Base-by-base conservation (phyloP, 2,888 invertebrate species). In the Fragum sueziense region DNA sequence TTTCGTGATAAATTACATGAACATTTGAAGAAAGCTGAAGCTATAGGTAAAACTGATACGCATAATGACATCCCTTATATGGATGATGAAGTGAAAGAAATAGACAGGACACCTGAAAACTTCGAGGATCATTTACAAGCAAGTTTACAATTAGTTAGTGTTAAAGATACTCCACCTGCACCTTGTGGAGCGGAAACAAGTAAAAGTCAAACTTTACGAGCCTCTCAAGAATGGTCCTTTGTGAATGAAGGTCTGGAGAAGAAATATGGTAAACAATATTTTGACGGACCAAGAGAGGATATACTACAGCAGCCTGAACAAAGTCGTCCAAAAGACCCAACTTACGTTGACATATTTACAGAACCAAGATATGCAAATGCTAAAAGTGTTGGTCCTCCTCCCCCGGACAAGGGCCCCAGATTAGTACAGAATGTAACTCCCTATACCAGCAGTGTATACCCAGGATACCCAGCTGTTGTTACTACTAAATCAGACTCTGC, bases 171-270 rank as follows among this genome's bases (percentile, higher is more conserved):
- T 7, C 27, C 75, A 22, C 41, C 70, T 17, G 59, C 67, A 54
- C 47, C 47, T 47, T 47, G 47, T 14, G 17, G 47, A 20, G n/a
- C 3, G 3, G 47, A 4, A 9, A 4, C 47, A 20, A 47, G n/a
- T 20, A 47, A 47, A 14, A 47, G 47, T n/a, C 47, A 47, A 47
- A 47, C 47, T 47, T 25, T 79, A 29, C 72, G 70, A 41, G 65
- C 70, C 0, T 87, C 86, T 0, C 84, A 86, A n/a, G 88, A 88
- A 70, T 88, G 88, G 88, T 80, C 84, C 17, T 88, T 82, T 84
- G 88, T 88, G 2, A 65, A 79, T 6, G 84, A 86, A 37, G 81
- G 82, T 7, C 74, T 88, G 27, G 77, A 77, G 52, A 80, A 81
- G 73, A 83, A 79, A 65, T 87, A 82, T 69, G 88, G 88, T 14